Evolutionary conservation across 2,888 invertebrate genomes (phyloP).

Genomic region (Apodemia duryi): DNA sequence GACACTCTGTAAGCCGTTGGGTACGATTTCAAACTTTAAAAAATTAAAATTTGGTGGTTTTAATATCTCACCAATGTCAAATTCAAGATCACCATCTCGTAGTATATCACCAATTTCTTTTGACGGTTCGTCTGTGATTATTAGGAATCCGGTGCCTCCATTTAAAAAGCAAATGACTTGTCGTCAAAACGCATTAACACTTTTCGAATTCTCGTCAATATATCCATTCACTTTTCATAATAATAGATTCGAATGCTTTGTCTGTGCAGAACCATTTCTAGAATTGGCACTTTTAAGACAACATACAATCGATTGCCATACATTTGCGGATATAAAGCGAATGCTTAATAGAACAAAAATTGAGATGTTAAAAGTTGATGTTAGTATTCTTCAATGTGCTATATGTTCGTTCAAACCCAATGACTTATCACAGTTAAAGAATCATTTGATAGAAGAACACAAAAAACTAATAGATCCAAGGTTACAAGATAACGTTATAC

Average conservation of each 20-base stretch:
- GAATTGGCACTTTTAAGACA: constrained; percentile 51
- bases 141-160: constrained; percentile 17
- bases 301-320: constrained; percentile 58
- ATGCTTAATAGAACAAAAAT: constrained; percentile 61
- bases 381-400: constrained; percentile 58
- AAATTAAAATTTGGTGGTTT: constrained; percentile 40
- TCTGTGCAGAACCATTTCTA: constrained; percentile 62
- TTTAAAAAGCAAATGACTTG: constrained; percentile 44
- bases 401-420: constrained; percentile 47
- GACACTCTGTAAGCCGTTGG: constrained; percentile 65
- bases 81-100: constrained; percentile 42
- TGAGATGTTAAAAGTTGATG: constrained; percentile 64
- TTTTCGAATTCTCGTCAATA: constrained; percentile 65
- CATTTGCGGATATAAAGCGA: constrained; percentile 56
- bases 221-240: constrained; percentile 69
- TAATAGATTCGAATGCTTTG: constrained; percentile 69
- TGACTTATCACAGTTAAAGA: constrained; percentile 50
- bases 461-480: constrained; percentile 56
- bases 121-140: constrained; percentile 15
- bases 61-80: constrained; percentile 25
- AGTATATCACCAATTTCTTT: constrained; percentile 51
- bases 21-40: constrained; percentile 58
- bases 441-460: constrained; percentile 56
- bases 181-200: constrained; percentile 57
- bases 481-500: constrained; percentile 66